Conservation (phyloP, 2,797 vertebrate species). For the Trachurus trachurus region DNA sequence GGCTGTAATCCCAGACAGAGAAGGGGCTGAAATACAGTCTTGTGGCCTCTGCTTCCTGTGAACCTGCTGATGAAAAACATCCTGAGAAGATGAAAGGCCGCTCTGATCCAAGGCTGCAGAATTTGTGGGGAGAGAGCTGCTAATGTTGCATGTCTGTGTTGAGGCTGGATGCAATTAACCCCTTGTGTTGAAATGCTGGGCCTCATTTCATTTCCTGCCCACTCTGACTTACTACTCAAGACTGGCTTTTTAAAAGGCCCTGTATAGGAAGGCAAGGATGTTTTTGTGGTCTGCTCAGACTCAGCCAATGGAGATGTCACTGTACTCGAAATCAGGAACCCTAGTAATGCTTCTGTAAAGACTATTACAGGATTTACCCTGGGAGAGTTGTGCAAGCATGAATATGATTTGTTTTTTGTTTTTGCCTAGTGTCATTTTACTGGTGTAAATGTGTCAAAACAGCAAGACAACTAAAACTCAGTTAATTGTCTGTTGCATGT, state of each 20-base stretch:
- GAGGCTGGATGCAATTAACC: conserved; percentile 74
- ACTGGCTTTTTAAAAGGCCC: conserved; percentile 21
- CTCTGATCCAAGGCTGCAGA: conserved; percentile 53
- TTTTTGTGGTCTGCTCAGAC: conserved; percentile 40
- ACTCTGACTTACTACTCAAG: conserved; percentile 42
- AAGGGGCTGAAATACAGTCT: conserved; percentile 43
- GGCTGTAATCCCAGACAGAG: conserved; percentile 33
- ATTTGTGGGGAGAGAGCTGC: conserved; percentile 59
- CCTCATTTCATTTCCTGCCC: conserved; percentile 72
- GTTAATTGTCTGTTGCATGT: neutral
- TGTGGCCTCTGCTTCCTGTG: conserved; percentile 56
- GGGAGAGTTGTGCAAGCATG: neutral
- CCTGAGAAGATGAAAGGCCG: conserved; percentile 70
- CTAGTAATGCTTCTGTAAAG: neutral
- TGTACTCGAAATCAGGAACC: conserved; percentile 16
- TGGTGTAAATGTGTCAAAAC: neutral
- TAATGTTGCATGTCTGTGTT: conserved; percentile 72
- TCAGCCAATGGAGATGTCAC: conserved; percentile 14
- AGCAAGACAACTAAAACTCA: neutral
- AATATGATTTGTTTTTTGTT: neutral
- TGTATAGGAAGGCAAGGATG: conserved; percentile 25
- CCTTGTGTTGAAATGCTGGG: conserved; percentile 56
- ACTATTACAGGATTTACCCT: conserved; percentile 5
- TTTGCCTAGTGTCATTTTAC: neutral
- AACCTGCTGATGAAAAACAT: conserved; percentile 75